Percentiles rank a stretch among this genome's conserved stretches.
These are phyloP conservation scores for Plagiodera versicolora DNA, from an alignment of 2,888 invertebrate genomes.

Conservation along the genomic window DNA sequence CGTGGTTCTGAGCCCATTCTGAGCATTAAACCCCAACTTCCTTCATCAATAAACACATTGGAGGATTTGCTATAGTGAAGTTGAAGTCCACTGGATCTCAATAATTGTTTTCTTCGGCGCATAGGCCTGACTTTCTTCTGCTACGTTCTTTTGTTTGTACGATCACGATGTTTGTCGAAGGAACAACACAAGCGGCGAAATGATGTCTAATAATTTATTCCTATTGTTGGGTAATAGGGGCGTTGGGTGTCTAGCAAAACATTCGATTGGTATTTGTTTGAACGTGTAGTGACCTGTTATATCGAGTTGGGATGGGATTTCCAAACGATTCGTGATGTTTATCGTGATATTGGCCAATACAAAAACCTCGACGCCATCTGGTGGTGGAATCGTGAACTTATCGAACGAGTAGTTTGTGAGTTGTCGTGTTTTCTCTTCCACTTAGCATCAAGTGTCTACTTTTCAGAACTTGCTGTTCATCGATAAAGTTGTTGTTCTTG, in stretches of 20 bases:
- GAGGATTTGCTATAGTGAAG: neutral
- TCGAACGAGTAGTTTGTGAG: no score
- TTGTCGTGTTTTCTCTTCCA: no score
- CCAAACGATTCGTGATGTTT: no score
- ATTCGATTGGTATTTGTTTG: neutral
- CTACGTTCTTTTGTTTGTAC: conserved; percentile 24
- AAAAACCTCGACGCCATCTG: no score
- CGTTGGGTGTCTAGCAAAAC: neutral
- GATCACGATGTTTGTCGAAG: conserved; percentile 19
- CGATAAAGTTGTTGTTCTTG: no score
- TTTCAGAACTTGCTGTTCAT: no score
- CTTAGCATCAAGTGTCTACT: no score
- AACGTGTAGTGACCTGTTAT: neutral
- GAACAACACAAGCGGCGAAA: conserved; percentile 9
- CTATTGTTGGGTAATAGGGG: conserved; percentile 9
- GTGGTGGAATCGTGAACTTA: no score
- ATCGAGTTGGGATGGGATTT: neutral
- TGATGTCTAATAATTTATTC: conserved; percentile 2
- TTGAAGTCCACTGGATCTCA: neutral
- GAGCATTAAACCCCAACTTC: no score
- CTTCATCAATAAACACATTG: no score
- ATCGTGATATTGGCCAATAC: no score
- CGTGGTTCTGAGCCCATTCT: no score
- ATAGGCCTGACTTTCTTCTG: conserved; percentile 17
- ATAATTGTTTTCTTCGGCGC: conserved; percentile 19